A percentile compares a stretch with the other conserved stretches of the same genome.
Evolutionary conservation across 1,140 invertebrate genomes (phyloP).

Genomic region (Tetramorium simillimum): DNA sequence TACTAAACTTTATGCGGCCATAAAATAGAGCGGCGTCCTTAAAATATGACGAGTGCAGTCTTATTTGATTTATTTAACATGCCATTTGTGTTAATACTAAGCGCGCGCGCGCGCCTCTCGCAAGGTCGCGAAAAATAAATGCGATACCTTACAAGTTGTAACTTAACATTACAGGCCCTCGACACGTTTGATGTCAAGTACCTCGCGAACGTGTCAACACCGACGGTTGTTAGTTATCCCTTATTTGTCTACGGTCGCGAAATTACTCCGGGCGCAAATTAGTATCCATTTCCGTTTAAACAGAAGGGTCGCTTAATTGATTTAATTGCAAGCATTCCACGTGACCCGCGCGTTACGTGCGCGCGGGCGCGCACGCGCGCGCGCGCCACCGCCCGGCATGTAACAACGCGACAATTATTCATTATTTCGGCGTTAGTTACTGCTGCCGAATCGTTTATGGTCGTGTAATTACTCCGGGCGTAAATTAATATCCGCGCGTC

Average conservation of each 20-base stretch:
- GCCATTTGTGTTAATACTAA: not conserved
- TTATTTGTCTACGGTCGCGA: constrained; percentile 55
- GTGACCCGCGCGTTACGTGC: constrained; percentile 36
- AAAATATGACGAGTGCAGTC: not conserved
- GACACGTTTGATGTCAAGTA: constrained; percentile 54
- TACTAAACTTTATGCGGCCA: not conserved
- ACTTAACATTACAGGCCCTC: constrained; percentile 37
- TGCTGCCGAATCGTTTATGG: constrained; percentile 55
- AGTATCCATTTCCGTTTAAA: constrained; percentile 62
- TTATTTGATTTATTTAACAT: not conserved
- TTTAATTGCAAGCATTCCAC: constrained; percentile 58
- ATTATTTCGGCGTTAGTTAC: constrained; percentile 56
- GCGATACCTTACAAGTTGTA: constrained; percentile 25
- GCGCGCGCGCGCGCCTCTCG: too few relatives aligned
- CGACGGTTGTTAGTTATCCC: constrained; percentile 58
- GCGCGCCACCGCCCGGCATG: constrained; percentile 4
- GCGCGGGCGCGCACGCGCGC: not conserved
- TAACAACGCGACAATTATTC: constrained; percentile 60
- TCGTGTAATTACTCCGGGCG: constrained; percentile 53
- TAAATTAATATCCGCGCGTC: constrained; percentile 51
- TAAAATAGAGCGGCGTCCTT: not conserved
- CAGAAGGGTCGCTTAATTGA: constrained; percentile 59
- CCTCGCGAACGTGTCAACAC: constrained; percentile 52
- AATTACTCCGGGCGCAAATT: constrained; percentile 57
- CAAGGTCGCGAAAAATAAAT: not conserved